Conservation (phyloP, 2,113 vertebrate genomes). For the Gavia stellata region DNA sequence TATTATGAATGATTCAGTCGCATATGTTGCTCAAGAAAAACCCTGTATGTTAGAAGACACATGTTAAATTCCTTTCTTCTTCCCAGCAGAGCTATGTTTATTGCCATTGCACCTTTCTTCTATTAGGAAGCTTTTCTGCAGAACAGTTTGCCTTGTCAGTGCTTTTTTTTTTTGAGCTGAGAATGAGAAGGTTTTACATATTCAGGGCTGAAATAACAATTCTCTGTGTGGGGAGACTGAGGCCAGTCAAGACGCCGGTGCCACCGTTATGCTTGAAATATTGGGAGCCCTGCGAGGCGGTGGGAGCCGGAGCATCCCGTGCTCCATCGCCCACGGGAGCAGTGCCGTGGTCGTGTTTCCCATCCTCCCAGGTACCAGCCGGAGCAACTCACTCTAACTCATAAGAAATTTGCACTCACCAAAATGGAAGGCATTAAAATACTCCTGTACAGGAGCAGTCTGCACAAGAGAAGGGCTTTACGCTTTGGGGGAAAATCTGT, state of each 20-base stretch:
- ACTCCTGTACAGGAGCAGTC: background rate
- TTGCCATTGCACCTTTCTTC: background rate
- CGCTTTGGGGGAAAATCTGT: background rate
- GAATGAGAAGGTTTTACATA: background rate
- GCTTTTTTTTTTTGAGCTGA: background rate
- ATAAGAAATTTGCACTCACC: background rate
- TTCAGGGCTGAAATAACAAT: background rate
- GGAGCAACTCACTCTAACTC: background rate
- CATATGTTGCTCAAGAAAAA: background rate
- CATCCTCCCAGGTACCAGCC: background rate
- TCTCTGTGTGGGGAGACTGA: background rate
- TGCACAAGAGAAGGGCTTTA: background rate
- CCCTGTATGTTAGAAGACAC: background rate
- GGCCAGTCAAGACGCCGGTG: background rate
- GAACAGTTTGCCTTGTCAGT: background rate
- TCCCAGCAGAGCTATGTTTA: background rate
- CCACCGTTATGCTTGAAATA: fast-evolving
- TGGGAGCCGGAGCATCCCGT: background rate
- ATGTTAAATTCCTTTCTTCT: background rate
- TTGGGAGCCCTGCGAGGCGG: background rate
- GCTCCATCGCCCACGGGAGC: fast-evolving
- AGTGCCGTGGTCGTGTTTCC: background rate
- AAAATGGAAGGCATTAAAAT: background rate
- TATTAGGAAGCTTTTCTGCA: background rate
- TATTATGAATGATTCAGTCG: background rate